Conservation (phyloP, 2,113 vertebrate genomes). For the Ailurus styani region DNA sequence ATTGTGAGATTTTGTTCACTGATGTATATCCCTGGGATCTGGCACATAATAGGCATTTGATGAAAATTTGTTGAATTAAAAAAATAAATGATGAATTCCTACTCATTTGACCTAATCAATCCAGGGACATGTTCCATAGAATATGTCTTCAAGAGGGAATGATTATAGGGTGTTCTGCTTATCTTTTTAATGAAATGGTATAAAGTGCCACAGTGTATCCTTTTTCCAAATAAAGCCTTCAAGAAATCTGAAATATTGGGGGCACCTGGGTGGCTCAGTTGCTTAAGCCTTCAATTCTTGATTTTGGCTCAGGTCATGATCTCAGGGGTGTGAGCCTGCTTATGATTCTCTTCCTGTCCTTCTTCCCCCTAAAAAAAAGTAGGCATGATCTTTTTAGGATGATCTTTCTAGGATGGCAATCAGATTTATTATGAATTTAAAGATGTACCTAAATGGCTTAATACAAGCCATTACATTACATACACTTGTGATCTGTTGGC, state of each 20-base stretch:
- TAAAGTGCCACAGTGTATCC: neutral
- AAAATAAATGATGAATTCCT: neutral
- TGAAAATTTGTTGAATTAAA: neutral
- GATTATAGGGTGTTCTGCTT: neutral
- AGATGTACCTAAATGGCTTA: neutral
- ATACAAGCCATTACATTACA: neutral
- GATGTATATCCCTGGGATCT: neutral
- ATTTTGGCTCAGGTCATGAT: no score
- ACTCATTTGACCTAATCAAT: neutral
- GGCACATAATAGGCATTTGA: neutral
- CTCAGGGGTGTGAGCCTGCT: no score
- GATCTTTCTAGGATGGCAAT: neutral
- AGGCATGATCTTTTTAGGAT: neutral
- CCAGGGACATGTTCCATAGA: neutral
- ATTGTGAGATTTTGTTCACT: neutral
- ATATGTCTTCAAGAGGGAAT: neutral
- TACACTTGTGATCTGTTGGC: neutral
- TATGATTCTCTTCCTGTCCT: no score
- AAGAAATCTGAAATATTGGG: neutral
- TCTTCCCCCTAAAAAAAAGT: neutral
- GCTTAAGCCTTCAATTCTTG: no score
- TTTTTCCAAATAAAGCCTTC: neutral
- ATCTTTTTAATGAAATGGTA: neutral
- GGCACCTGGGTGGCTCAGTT: no score
- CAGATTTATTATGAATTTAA: conserved; percentile 22